Percentiles rank a stretch among this genome's conserved stretches.
These are phyloP conservation scores for Anorthoa munda DNA, from an alignment of 2,888 invertebrate genomes.

Conservation along the genomic window DNA sequence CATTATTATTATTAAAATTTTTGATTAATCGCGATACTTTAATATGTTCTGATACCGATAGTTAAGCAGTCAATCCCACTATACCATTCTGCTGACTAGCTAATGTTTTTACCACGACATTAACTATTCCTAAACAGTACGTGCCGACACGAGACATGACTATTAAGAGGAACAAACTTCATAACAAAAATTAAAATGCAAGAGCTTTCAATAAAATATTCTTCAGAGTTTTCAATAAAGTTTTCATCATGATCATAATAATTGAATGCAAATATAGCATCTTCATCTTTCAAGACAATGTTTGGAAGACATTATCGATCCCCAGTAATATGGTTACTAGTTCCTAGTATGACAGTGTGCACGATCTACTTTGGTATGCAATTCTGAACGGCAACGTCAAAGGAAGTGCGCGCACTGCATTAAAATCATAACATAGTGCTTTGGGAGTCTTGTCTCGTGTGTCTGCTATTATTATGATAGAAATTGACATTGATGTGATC, in stretches of 20 bases:
- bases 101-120: background rate
- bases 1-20: too few species aligned
- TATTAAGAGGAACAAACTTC: background rate
- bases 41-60: background rate
- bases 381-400: constrained; percentile 46
- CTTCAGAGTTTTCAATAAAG: constrained; percentile 3
- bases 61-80: background rate
- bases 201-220: background rate
- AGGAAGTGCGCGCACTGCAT: constrained; percentile 34
- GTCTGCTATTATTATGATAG: background rate
- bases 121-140: background rate
- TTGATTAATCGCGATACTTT: background rate
- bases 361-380: constrained; percentile 52
- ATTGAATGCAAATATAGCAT: constrained; percentile 42
- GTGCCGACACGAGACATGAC: background rate
- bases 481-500: constrained; percentile 9
- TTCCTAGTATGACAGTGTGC: constrained; percentile 11
- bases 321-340: constrained; percentile 46
- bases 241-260: constrained; percentile 5
- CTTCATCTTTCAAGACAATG: constrained; percentile 27
- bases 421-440: constrained; percentile 27
- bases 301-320: constrained; percentile 48
- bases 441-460: constrained; percentile 1
- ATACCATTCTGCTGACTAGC: background rate
- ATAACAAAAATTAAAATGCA: constrained; percentile 4